A percentile compares a stretch with the other conserved stretches of the same genome.
Conservation (phyloP, 2,888 invertebrate genomes). For the Lordiphosa andalusiaca region DNA sequence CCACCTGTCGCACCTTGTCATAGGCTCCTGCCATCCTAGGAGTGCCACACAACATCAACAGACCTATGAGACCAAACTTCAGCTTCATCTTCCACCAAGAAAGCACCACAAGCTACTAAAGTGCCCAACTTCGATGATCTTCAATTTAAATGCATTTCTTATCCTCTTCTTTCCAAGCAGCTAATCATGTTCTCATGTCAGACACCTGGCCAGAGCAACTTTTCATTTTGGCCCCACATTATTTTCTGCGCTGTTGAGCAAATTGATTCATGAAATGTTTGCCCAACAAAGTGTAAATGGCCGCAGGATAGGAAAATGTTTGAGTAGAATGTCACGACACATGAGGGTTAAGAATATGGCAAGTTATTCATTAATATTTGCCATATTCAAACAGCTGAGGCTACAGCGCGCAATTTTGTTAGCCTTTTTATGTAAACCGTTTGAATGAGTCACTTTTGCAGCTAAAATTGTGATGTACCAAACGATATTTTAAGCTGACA, state of each 20-base stretch:
- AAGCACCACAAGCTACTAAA: conserved; percentile 23
- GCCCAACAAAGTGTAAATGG: conserved; percentile 47
- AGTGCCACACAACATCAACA: neutral
- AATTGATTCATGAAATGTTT: conserved; percentile 66
- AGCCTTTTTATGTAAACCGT: too few species aligned
- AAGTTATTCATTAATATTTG: conserved; percentile 5
- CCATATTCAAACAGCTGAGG: too few species aligned
- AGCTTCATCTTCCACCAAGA: conserved; percentile 39
- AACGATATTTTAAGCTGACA: too few species aligned
- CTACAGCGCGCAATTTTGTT: too few species aligned
- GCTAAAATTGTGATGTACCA: too few species aligned
- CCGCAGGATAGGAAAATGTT: conserved; percentile 8
- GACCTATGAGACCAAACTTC: conserved; percentile 17
- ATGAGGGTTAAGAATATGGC: too few species aligned
- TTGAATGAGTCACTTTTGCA: too few species aligned
- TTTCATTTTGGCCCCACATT: conserved; percentile 40
- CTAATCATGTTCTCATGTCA: conserved; percentile 7
- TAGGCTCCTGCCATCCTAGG: neutral
- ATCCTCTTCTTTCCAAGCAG: conserved; percentile 13
- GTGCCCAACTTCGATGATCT: conserved; percentile 10
- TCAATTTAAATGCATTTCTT: conserved; percentile 41
- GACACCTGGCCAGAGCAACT: conserved; percentile 37
- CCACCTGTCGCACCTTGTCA: conserved; percentile 6
- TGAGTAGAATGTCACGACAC: conserved; percentile 3
- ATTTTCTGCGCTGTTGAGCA: conserved; percentile 50